These are phyloP conservation scores for Scotopteryx bipunctaria DNA, from an alignment of 2,888 invertebrate genomes.

Conservation along the genomic window DNA sequence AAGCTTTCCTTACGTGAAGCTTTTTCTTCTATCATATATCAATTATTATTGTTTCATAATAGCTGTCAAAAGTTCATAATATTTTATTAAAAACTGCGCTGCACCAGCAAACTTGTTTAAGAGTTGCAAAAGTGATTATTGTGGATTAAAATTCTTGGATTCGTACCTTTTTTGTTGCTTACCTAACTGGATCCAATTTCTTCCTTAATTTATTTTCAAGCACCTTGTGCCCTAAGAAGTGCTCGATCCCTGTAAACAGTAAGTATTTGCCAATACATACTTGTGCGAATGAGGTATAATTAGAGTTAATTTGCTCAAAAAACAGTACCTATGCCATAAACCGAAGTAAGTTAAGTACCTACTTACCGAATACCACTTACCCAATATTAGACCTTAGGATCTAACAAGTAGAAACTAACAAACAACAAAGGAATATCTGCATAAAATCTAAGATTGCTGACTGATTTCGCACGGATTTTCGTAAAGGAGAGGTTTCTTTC, in stretches of 20 bases:
- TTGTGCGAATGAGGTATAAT: slow-evolving; percentile 38
- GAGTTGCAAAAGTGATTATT: neutral
- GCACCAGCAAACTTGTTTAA: neutral
- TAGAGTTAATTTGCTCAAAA: slow-evolving; percentile 1
- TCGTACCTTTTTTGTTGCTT: too few species aligned
- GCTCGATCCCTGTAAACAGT: slow-evolving; percentile 20
- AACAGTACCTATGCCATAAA: neutral
- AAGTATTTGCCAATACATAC: slow-evolving; percentile 47
- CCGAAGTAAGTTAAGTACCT: neutral
- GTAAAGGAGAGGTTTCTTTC: too few species aligned
- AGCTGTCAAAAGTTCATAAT: neutral
- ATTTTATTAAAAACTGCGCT: neutral
- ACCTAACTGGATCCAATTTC: slow-evolving; percentile 22
- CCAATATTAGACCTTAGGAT: too few species aligned
- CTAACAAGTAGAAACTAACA: too few species aligned
- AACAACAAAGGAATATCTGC: too few species aligned
- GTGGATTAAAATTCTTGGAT: neutral
- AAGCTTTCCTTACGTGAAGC: too few species aligned
- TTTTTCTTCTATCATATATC: too few species aligned
- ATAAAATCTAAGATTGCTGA: too few species aligned
- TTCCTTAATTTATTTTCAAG: slow-evolving; percentile 35
- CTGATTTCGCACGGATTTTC: too few species aligned
- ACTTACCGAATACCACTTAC: too few species aligned
- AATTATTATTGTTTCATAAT: too few species aligned
- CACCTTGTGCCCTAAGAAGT: slow-evolving; percentile 15